phyloP scores from a whole-genome alignment of 2,888 invertebrate genomes.

The Uropetala carovei region DNA sequence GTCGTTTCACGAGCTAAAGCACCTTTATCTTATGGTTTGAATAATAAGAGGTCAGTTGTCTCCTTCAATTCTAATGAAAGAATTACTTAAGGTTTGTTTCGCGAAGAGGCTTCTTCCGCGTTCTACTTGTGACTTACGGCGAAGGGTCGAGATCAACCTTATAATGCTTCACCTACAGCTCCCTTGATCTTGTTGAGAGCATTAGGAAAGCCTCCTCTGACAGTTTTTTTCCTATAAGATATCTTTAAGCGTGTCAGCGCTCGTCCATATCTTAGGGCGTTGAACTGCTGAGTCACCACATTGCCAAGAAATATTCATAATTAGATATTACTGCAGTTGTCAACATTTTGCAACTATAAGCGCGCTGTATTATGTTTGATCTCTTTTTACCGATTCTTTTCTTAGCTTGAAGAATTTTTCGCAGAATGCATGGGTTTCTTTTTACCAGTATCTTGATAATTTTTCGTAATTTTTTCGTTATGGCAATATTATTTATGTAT shows the following conservation, averaged over 20 bases:
- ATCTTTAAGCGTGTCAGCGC: neutral
- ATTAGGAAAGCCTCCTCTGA: conserved; percentile 13
- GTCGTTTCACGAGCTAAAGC: neutral
- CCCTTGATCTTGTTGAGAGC: conserved; percentile 17
- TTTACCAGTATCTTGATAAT: too few species aligned
- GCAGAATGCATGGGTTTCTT: too few species aligned
- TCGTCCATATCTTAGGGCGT: neutral
- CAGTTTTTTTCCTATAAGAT: neutral
- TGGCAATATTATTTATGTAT: too few species aligned
- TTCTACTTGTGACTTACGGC: neutral
- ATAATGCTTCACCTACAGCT: conserved; percentile 2
- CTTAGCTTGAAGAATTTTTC: too few species aligned
- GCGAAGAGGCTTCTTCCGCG: neutral
- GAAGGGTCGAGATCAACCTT: neutral
- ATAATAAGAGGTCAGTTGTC: neutral
- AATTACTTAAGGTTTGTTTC: neutral
- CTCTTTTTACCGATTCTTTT: too few species aligned
- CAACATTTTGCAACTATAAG: too few species aligned
- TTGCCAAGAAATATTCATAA: neutral
- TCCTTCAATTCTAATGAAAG: neutral
- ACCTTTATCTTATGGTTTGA: neutral
- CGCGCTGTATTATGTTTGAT: too few species aligned
- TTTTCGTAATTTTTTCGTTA: too few species aligned
- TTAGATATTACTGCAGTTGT: neutral
- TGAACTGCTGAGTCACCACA: neutral